phyloP scores from a whole-genome alignment of 2,888 invertebrate species.

The Helleia helle region DNA sequence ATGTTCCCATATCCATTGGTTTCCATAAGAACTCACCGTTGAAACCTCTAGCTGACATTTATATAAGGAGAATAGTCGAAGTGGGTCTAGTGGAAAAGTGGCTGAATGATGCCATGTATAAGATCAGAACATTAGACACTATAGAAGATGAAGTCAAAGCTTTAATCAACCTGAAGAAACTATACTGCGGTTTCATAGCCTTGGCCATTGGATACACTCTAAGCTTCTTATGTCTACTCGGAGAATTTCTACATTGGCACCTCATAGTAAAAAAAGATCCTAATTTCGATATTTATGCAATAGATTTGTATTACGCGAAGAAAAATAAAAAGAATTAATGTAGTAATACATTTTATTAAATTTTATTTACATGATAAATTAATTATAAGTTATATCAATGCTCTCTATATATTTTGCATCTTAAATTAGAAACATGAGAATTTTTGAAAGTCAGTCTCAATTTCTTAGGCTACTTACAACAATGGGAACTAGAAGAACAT shows the following conservation, averaged over 20 bases:
- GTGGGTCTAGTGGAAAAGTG: slow-evolving; percentile 85
- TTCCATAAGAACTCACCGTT: slow-evolving; percentile 87
- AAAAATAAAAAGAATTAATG: slow-evolving; percentile 48
- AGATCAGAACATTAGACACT: slow-evolving; percentile 66
- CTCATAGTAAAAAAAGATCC: slow-evolving; percentile 78
- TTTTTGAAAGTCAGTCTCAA: slow-evolving; percentile 1
- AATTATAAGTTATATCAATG: background rate
- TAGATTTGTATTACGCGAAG: slow-evolving; percentile 66
- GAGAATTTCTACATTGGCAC: slow-evolving; percentile 80
- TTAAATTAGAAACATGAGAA: background rate
- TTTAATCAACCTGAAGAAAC: slow-evolving; percentile 83
- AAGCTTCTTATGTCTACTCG: slow-evolving; percentile 69
- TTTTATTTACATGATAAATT: slow-evolving; percentile 19
- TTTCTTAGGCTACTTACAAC: background rate
- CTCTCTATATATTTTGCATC: background rate
- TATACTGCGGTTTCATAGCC: slow-evolving; percentile 84
- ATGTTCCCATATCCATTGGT: slow-evolving; percentile 87
- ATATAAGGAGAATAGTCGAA: slow-evolving; percentile 80
- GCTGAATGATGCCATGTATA: slow-evolving; percentile 82
- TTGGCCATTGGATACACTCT: slow-evolving; percentile 80
- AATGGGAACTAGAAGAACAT: too few relatives aligned
- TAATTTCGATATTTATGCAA: slow-evolving; percentile 79
- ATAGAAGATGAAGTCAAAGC: slow-evolving; percentile 80
- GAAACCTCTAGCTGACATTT: slow-evolving; percentile 78
- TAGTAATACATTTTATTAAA: slow-evolving; percentile 22